Conservation (phyloP, 1,140 invertebrate species). For the Neodiprion fabricii region DNA sequence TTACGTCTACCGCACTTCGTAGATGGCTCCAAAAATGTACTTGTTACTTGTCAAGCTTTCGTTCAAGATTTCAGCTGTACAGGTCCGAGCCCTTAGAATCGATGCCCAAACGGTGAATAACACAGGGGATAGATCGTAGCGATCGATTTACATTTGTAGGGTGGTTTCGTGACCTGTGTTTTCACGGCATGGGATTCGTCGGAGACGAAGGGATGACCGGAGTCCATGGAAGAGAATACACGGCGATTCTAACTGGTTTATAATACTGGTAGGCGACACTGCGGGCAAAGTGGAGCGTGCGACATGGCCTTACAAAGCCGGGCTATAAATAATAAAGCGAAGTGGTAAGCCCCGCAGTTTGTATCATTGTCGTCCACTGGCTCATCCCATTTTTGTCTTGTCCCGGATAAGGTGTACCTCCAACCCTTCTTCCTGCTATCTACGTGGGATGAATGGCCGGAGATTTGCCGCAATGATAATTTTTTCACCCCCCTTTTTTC, state of each 20-base stretch:
- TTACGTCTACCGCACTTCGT: too few relatives aligned
- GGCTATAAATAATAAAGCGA: constrained; percentile 52
- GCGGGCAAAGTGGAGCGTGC: background rate
- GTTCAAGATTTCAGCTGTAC: too few relatives aligned
- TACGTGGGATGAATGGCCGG: constrained; percentile 15
- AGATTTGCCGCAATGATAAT: constrained; percentile 23
- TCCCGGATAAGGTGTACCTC: background rate
- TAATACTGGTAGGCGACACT: background rate
- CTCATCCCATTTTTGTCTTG: constrained; percentile 17
- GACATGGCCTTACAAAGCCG: constrained; percentile 33
- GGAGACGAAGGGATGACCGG: too few relatives aligned
- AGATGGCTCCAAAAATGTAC: too few relatives aligned
- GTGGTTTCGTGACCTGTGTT: too few relatives aligned
- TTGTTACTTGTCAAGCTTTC: too few relatives aligned
- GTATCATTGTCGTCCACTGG: constrained; percentile 30
- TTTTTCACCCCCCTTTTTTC: constrained; percentile 26
- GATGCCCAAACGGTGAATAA: too few relatives aligned
- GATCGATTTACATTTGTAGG: too few relatives aligned
- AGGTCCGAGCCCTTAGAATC: too few relatives aligned
- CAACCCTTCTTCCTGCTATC: background rate
- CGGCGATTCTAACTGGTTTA: background rate
- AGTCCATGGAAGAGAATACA: too few relatives aligned
- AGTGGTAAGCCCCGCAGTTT: constrained; percentile 35
- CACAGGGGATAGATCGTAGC: too few relatives aligned
- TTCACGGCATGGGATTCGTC: too few relatives aligned